Evolutionary conservation across 2,888 invertebrate genomes (phyloP), one percentile per base, ranked within the genome.

Genomic region (Chymomyza fuscimana): DNA sequence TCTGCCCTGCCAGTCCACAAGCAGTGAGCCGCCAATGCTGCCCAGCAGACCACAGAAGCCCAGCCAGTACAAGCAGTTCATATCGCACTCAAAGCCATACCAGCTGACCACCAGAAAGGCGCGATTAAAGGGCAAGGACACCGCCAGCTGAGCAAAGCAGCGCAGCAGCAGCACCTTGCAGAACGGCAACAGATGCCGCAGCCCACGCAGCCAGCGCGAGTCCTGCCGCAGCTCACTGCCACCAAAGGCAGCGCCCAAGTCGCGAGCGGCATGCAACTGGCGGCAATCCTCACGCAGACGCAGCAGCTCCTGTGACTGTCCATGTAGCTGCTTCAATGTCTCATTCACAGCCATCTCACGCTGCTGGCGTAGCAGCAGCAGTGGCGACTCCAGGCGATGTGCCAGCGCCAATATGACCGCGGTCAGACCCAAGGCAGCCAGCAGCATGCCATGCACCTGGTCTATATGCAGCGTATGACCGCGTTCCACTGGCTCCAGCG

Each of bases 51-150:
- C 91, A 5, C 84, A 81, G 25, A 87, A 75, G n/a, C 87, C 81
- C 74, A 90, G 67, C 69, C 80, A 80, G 60, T 90, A 89, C 4
- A 90, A 69, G 54, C 89, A 90, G 65, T 89, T 90, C 77, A 86
- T 80, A 64, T 88, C 86, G 59, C 89, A 89, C 63, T 82, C 79
- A 19, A 87, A 86, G 1, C 89, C 87, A 61, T 82, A 72, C 81
- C 83, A 86, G 74, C 90, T 90, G 46, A 89, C 74, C 32, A 85
- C 75, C 29, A 89, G 74, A 56, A 86, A 91, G 0, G 90, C 86
- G 1, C 89, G 88, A 72, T 91, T 91, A 59, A 87, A 90, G 1
- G 90, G 90, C 70, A 89, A 36, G 0, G 91, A 88, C 19, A 91
- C 70, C 4, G 86, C 82, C 68, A 91, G 36, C 0, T 84, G 73